These are phyloP conservation scores for Chionis minor DNA, from an alignment of 2,113 vertebrate species.

Conservation along the genomic window DNA sequence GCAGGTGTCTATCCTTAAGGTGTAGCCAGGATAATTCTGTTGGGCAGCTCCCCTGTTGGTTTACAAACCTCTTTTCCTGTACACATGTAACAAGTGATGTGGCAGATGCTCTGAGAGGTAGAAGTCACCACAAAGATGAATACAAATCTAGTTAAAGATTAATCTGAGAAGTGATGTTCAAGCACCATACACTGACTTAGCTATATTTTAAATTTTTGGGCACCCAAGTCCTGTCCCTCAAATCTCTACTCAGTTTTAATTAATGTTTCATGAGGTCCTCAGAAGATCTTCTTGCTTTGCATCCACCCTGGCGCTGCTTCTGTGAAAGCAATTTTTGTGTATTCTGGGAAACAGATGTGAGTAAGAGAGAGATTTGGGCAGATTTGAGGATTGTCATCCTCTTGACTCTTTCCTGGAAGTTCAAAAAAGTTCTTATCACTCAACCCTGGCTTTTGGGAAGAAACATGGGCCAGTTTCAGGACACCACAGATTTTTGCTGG, in stretches of 20 bases:
- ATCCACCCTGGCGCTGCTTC: background rate
- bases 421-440: background rate
- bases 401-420: background rate
- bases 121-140: background rate
- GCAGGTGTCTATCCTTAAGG: too few relatives aligned
- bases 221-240: background rate
- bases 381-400: background rate
- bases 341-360: background rate
- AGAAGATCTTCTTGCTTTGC: background rate
- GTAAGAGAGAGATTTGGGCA: background rate
- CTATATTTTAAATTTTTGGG: background rate
- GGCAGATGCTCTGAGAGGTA: background rate
- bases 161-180: background rate
- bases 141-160: constrained; percentile 7
- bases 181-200: background rate
- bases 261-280: background rate
- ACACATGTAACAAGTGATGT: background rate
- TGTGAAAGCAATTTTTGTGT: background rate
- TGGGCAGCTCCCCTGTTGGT: background rate
- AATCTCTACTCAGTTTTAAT: background rate
- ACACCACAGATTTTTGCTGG: background rate
- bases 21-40: too few relatives aligned
- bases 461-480: background rate
- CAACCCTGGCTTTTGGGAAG: background rate
- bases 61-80: background rate